A percentile compares a stretch with the other conserved stretches of the same genome.
Evolutionary conservation across 2,113 vertebrate species (phyloP).

Genomic region (Channa maculata): DNA sequence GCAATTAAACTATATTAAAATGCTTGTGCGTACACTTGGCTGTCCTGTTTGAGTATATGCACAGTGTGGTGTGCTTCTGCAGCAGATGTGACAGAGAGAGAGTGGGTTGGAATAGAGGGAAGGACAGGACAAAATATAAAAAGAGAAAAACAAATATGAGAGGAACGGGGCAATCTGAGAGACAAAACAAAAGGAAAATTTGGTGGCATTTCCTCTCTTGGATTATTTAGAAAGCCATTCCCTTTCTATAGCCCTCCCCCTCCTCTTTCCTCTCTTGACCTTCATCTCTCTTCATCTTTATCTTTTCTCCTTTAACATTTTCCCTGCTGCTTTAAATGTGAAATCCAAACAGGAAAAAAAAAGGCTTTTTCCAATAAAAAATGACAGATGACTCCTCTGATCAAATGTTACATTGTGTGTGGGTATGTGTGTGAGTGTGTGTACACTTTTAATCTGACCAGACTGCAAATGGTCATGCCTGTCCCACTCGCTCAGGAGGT

Average conservation of each 20-base stretch:
- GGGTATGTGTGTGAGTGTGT: neutral
- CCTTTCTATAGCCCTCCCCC: constrained; percentile 17
- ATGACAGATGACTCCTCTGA: neutral
- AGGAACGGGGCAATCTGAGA: neutral
- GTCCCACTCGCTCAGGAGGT: constrained; percentile 34
- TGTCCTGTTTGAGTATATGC: constrained; percentile 18
- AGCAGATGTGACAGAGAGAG: constrained; percentile 36
- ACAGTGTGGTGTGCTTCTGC: constrained; percentile 5
- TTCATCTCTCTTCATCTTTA: constrained; percentile 44
- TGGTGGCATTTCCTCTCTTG: constrained; percentile 13
- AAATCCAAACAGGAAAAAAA: constrained; percentile 28
- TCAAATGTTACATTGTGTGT: constrained; percentile 16
- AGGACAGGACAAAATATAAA: neutral
- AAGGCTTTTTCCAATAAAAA: too few relatives aligned
- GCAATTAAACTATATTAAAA: constrained; percentile 6
- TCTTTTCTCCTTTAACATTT: constrained; percentile 28
- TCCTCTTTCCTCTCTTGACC: constrained; percentile 44
- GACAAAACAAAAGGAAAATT: constrained; percentile 18
- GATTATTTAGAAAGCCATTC: constrained; percentile 46
- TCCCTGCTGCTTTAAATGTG: constrained; percentile 4
- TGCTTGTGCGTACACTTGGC: neutral
- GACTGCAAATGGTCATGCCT: constrained; percentile 51
- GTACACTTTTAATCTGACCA: constrained; percentile 44
- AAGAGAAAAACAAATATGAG: neutral
- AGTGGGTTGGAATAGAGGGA: constrained; percentile 9